Evolutionary conservation across 2,888 invertebrate species (phyloP), one percentile per base, ranked within the genome.

Genomic region (Ochropleura leucogaster): DNA sequence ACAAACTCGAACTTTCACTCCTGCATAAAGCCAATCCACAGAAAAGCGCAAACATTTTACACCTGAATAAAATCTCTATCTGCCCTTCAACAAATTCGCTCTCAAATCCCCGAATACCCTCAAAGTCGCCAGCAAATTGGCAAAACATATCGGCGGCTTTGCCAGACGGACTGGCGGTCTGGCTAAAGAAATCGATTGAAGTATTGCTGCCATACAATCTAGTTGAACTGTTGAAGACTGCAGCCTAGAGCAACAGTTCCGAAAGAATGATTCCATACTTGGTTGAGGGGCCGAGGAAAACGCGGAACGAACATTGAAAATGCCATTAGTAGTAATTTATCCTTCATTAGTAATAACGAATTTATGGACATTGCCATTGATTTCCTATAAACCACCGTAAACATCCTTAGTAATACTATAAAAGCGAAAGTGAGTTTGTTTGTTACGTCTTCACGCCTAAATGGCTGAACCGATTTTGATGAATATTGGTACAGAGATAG

Each of bases 171-270:
- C 84, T 86, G 69, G 74, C 84, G 79, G 85, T 65, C 72, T 82
- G 59, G 81, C 72, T 86, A 88, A 88, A 87, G 86, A 87, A 91
- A 91, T 92, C 92, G 92, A 93, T 93, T 89, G 89, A 84, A 82
- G 84, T 77, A 82, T 82, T 79, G 77, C 67, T 89, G 87, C 84
- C 83, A 82, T 72, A 84, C 89, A 91, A 91, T 90, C 87, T 88
- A 80, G 75, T 83, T 77, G 85, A 72, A 82, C 87, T 79, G 82
- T 83, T 86, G 85, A 87, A 85, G 87, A 86, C 83, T 83, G 77
- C 76, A 87, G 88, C 90, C 88, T 87, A 85, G 83, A 89, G 90
- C 90, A 89, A 92, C 92, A 90, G 91, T 92, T 93, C 91, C 91
- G 87, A 88, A 86, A 88, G 89, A 86, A 72, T 92, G 92, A 84